Conservation (phyloP, 2,113 vertebrate species). For the Onychostruthus taczanowskii region DNA sequence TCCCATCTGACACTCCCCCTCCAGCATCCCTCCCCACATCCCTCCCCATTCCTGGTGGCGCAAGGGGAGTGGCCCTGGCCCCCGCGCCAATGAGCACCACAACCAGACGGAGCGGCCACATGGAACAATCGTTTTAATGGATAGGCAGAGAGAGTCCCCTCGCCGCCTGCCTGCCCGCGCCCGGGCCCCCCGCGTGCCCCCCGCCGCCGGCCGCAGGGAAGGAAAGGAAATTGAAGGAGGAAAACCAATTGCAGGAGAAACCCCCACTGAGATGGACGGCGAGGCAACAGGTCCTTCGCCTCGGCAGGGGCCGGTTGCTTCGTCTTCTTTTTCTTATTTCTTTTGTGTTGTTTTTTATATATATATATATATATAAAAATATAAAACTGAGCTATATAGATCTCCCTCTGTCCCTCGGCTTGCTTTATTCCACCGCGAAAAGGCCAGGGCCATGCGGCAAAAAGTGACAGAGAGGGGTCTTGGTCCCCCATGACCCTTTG, state of each 20-base stretch:
- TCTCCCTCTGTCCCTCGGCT: no score
- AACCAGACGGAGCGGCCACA: constrained; percentile 74
- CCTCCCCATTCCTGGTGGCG: neutral
- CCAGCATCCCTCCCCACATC: neutral
- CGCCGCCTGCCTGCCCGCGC: constrained; percentile 24
- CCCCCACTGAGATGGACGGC: neutral
- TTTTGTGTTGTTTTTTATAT: neutral
- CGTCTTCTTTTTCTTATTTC: neutral
- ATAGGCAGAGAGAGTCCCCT: constrained; percentile 77
- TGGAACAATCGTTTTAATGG: constrained; percentile 81
- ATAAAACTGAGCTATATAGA: no score
- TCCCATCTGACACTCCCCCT: accelerated
- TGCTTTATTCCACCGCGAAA: neutral
- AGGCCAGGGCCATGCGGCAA: neutral
- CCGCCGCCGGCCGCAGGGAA: neutral
- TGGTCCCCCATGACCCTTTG: neutral
- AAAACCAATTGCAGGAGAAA: neutral
- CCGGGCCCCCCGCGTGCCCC: neutral
- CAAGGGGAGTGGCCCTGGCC: neutral
- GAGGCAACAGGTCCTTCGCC: constrained; percentile 21
- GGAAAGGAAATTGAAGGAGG: constrained; percentile 42
- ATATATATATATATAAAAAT: no score
- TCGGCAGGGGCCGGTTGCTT: neutral
- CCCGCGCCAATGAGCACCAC: constrained; percentile 68
- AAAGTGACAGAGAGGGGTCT: neutral